Evolutionary conservation across 2,888 invertebrate species (phyloP).

Genomic region (Leptarthrus brevirostris): DNA sequence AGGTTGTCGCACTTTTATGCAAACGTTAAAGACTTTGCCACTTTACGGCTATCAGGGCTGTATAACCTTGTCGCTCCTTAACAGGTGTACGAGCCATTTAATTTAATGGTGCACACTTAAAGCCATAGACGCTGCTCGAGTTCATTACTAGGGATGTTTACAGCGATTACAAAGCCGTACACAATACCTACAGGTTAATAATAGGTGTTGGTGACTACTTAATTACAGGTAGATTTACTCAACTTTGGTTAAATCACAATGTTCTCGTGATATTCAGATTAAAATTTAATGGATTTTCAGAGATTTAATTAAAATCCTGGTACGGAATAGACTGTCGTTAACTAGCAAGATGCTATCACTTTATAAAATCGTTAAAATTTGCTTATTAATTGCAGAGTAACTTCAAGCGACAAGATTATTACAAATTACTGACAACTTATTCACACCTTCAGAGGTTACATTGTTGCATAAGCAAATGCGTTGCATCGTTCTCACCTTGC

Average conservation of each 20-base stretch:
- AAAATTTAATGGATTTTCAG: conserved; percentile 13
- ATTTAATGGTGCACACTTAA: conserved; percentile 28
- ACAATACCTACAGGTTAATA: not conserved
- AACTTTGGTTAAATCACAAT: conserved; percentile 4
- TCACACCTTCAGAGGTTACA: no score
- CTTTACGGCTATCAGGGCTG: conserved; percentile 4
- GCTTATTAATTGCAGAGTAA: no score
- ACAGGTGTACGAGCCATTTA: conserved; percentile 35
- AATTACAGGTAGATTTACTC: conserved; percentile 16
- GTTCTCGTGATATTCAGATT: conserved; percentile 29
- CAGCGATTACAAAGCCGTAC: conserved; percentile 19
- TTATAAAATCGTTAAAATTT: no score
- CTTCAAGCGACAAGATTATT: no score
- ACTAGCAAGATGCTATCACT: no score
- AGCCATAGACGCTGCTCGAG: conserved; percentile 12
- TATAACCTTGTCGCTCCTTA: conserved; percentile 18
- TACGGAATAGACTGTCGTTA: no score
- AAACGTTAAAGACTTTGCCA: conserved; percentile 29
- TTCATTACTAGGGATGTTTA: conserved; percentile 21
- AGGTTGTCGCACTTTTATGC: conserved; percentile 19
- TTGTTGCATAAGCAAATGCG: no score
- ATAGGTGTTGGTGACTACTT: conserved; percentile 23
- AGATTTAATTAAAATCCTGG: conserved; percentile 12
- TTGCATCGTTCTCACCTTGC: no score
- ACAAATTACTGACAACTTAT: no score